Conservation (phyloP, 2,888 invertebrate species). For the Laothoe populi region DNA sequence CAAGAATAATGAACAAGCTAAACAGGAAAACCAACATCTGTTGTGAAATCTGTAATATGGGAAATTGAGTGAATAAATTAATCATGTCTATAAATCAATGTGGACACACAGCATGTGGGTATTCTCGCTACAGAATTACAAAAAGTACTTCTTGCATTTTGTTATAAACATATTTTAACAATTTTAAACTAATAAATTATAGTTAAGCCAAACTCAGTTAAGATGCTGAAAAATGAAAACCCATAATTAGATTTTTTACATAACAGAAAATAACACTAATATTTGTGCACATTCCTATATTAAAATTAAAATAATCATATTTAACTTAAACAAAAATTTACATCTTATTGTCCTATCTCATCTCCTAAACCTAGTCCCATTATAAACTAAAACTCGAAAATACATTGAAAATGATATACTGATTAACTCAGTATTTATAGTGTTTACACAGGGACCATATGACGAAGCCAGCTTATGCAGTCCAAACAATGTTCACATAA, state of each 20-base stretch:
- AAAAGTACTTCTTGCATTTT: not conserved
- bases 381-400: not conserved
- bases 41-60: not conserved
- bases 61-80: not conserved
- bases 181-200: not conserved
- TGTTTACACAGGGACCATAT: conserved; percentile 52
- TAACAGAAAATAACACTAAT: not conserved
- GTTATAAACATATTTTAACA: not conserved
- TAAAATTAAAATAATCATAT: not conserved
- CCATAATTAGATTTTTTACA: not conserved
- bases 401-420: conserved; percentile 7
- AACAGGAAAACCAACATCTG: not conserved
- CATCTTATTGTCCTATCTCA: too few relatives aligned
- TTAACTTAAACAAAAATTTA: not conserved
- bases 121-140: not conserved
- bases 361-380: not conserved
- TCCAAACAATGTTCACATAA: conserved; percentile 41
- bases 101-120: not conserved
- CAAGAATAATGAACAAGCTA: conserved; percentile 4
- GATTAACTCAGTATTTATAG: not conserved
- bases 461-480: conserved; percentile 42
- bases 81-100: not conserved
- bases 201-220: not conserved
- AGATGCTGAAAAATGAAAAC: not conserved
- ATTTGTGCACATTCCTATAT: not conserved